phyloP scores from a whole-genome alignment of 2,888 invertebrate genomes.

The Heliconius aoede region DNA sequence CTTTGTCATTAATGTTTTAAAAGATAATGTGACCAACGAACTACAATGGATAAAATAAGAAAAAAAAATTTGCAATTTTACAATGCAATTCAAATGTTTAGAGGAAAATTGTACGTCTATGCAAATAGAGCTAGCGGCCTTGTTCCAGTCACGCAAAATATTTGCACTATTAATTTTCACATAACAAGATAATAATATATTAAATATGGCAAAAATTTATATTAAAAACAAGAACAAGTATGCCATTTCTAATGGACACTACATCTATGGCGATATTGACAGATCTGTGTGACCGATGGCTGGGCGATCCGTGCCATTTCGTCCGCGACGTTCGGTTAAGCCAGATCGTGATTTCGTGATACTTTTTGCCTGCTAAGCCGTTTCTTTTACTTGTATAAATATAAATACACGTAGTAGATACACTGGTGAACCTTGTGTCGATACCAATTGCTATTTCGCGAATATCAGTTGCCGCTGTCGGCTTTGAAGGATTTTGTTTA shows the following conservation, averaged over 20 bases:
- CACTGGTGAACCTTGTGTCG: conserved; percentile 31
- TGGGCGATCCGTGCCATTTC: conserved; percentile 68
- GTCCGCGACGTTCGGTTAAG: conserved; percentile 52
- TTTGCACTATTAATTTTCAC: background rate
- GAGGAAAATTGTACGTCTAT: conserved; percentile 6
- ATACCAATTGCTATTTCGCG: conserved; percentile 10
- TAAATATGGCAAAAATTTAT: background rate
- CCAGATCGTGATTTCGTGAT: conserved; percentile 36
- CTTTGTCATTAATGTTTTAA: background rate
- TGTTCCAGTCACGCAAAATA: conserved; percentile 7
- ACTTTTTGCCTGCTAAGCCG: conserved; percentile 7
- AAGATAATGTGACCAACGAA: background rate
- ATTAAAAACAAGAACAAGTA: background rate
- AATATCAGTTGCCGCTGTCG: conserved; percentile 4
- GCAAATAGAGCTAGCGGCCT: conserved; percentile 5
- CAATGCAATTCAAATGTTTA: background rate
- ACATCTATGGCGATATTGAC: conserved; percentile 42
- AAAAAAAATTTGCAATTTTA: background rate
- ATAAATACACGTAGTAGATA: too few species aligned
- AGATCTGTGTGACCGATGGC: conserved; percentile 53
- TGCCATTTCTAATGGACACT: conserved; percentile 11
- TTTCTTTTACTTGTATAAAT: conserved; percentile 14
- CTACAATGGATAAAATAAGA: background rate
- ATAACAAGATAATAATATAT: background rate
- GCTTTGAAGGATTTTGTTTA: background rate